Evolutionary conservation across 23 tunicate genomes (phyloP).

Genomic region (Corella eumyota): DNA sequence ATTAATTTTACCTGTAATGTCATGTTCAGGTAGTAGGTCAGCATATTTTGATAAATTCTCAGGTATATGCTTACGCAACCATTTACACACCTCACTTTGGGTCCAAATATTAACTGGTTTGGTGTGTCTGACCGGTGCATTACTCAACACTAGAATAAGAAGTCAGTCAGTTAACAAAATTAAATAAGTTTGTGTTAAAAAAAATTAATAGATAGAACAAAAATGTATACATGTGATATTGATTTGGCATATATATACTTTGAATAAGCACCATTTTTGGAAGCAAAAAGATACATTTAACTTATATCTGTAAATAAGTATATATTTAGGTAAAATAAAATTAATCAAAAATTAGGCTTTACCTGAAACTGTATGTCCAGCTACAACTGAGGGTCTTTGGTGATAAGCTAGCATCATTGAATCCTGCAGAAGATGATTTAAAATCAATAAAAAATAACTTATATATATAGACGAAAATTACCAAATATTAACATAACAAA

Average conservation of each 20-base stretch:
- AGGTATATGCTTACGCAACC: conserved; percentile 69
- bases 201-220: no score
- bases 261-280: no score
- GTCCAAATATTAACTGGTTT: conserved; percentile 90
- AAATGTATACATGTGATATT: no score
- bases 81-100: conserved; percentile 63
- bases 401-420: conserved; percentile 81
- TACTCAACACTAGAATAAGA: neutral
- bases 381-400: conserved; percentile 73
- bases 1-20: conserved; percentile 47
- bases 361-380: conserved; percentile 31
- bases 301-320: no score
- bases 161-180: no score
- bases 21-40: conserved; percentile 57
- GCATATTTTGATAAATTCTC: conserved; percentile 33
- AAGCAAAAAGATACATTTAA: no score
- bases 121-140: conserved; percentile 37
- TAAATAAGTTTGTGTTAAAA: no score
- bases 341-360: no score
- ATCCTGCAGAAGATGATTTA: conserved; percentile 18
- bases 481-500: no score
- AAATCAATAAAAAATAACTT: neutral
- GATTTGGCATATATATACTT: no score
- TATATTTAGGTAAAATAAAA: no score
- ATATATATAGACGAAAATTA: neutral